phyloP scores from a whole-genome alignment of 2,113 vertebrate species.

The Turdus rufiventris region DNA sequence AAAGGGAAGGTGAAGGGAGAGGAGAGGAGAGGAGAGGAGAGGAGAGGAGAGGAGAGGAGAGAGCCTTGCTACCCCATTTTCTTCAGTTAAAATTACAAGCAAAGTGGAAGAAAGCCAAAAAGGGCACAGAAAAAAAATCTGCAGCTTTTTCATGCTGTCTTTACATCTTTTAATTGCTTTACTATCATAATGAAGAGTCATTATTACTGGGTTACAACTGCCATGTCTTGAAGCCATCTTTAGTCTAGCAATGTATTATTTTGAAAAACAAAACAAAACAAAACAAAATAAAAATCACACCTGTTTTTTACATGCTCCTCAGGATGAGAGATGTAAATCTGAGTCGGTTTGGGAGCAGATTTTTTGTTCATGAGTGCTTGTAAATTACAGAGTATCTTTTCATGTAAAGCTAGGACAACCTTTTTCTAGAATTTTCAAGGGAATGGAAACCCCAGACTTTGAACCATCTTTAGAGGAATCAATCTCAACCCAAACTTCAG shows the following conservation, averaged over 20 bases:
- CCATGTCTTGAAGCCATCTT: background rate
- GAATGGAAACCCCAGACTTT: background rate
- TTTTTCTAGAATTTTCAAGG: background rate
- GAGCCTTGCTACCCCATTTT: background rate
- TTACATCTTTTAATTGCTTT: background rate
- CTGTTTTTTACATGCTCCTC: background rate
- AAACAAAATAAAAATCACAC: background rate
- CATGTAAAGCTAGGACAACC: background rate
- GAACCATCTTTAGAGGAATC: background rate
- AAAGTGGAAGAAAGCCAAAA: background rate
- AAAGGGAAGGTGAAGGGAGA: accelerated
- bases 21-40: accelerated
- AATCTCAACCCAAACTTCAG: background rate
- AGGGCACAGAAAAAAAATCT: background rate
- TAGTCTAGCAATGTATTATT: background rate
- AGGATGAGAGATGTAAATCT: background rate
- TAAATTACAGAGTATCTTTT: background rate
- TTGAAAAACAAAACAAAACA: background rate
- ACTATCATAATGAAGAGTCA: background rate
- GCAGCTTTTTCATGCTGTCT: background rate
- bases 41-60: accelerated
- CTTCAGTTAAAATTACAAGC: background rate
- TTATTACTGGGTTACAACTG: background rate
- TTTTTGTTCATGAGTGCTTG: background rate
- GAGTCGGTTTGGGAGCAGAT: background rate